Conservation (phyloP, 2,113 vertebrate species). For the Spermophilus dauricus region DNA sequence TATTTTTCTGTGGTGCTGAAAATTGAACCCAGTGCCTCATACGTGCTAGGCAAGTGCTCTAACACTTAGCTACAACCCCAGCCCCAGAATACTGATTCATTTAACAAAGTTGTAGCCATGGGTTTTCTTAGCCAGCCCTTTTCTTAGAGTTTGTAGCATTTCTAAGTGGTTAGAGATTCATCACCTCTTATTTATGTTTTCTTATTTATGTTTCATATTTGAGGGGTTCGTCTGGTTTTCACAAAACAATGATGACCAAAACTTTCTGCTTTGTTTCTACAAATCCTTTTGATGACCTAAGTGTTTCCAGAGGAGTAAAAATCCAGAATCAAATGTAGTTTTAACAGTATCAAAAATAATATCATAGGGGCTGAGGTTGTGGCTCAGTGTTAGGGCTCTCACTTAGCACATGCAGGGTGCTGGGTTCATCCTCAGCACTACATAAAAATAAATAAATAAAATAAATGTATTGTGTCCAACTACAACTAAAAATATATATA, state of each 20-base stretch:
- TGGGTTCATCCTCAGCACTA: no score
- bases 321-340: slow-evolving; percentile 20
- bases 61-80: no score
- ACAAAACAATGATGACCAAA: not conserved
- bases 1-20: no score
- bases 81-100: not conserved
- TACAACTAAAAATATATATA: no score
- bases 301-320: not conserved
- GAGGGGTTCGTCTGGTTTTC: not conserved
- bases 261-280: slow-evolving; percentile 1
- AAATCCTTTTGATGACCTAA: slow-evolving; percentile 47
- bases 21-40: no score
- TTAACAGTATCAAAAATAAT: slow-evolving; percentile 24
- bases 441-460: no score
- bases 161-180: not conserved
- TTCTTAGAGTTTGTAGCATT: not conserved
- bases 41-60: no score
- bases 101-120: not conserved
- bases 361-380: no score
- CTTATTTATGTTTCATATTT: slow-evolving; percentile 16
- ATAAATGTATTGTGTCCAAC: no score
- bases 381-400: no score
- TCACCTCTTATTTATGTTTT: not conserved
- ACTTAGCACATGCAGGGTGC: no score
- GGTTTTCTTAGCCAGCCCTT: not conserved